These are phyloP conservation scores for Siniperca undulata DNA, from an alignment of 2,797 vertebrate species.

Conservation along the genomic window DNA sequence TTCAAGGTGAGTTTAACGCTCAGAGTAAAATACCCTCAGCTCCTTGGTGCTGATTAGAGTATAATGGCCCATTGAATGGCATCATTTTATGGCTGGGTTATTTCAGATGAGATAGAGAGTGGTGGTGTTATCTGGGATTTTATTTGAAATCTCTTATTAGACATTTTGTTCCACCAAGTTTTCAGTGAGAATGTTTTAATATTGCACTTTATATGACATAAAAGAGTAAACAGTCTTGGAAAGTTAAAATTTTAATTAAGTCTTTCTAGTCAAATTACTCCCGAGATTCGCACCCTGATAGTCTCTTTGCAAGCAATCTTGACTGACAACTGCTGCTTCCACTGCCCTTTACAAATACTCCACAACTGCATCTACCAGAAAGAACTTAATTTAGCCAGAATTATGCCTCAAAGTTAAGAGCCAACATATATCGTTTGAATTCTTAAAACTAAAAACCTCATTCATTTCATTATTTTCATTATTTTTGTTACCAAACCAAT, in stretches of 20 bases:
- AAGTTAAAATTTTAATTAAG: background rate
- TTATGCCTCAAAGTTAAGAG: background rate
- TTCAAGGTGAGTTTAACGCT: slow-evolving; percentile 69
- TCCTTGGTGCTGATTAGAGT: slow-evolving; percentile 72
- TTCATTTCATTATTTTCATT: background rate
- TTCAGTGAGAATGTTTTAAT: slow-evolving; percentile 29
- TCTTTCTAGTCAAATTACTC: background rate
- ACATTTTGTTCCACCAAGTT: slow-evolving; percentile 33
- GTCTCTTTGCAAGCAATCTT: background rate
- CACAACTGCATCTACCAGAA: background rate
- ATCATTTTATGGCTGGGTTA: slow-evolving; percentile 81
- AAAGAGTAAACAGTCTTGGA: background rate
- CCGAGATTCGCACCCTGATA: background rate
- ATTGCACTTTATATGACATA: slow-evolving; percentile 10
- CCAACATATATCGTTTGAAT: background rate
- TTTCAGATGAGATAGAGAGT: slow-evolving; percentile 76
- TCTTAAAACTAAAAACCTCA: background rate
- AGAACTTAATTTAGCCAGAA: background rate
- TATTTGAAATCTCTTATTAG: slow-evolving; percentile 56
- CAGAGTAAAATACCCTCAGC: slow-evolving; percentile 61
- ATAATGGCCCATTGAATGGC: slow-evolving; percentile 76
- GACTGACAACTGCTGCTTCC: background rate
- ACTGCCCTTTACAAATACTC: background rate
- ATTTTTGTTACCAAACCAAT: background rate
- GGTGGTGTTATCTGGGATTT: slow-evolving; percentile 52